Evolutionary conservation across 2,797 vertebrate genomes (phyloP).

Genomic region (Hafferia zeledoni): DNA sequence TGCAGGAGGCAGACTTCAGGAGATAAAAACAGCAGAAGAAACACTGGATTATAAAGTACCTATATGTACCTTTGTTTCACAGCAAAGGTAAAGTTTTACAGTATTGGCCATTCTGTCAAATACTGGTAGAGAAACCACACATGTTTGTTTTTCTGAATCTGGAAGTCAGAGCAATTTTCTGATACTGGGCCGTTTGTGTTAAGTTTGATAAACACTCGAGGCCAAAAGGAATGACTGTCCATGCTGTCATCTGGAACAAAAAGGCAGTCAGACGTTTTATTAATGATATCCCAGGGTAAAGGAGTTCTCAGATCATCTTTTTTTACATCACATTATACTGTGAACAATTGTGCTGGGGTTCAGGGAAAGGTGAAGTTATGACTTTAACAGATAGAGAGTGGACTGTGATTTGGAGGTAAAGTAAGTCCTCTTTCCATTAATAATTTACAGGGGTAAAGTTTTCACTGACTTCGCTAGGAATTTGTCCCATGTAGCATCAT

Average conservation of each 20-base stretch:
- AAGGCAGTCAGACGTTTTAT: not conserved
- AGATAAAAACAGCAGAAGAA: not conserved
- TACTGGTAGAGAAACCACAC: not conserved
- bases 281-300: not conserved
- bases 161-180: not conserved
- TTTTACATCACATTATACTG: not conserved
- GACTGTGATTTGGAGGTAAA: slow-evolving; percentile 6
- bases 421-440: not conserved
- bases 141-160: not conserved
- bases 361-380: not conserved
- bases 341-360: not conserved
- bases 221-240: not conserved
- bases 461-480: not conserved
- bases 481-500: not conserved
- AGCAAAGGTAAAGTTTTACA: not conserved
- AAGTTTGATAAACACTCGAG: not conserved
- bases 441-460: not conserved
- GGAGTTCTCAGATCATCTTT: not conserved
- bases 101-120: not conserved
- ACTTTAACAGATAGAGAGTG: not conserved
- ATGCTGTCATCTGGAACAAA: not conserved
- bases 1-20: not conserved
- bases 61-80: not conserved
- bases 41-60: not conserved
- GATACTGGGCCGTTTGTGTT: not conserved